Percentiles rank a stretch among this genome's conserved stretches.
phyloP scores from a whole-genome alignment of 2,113 vertebrate species.

The Oxyruncus cristatus region DNA sequence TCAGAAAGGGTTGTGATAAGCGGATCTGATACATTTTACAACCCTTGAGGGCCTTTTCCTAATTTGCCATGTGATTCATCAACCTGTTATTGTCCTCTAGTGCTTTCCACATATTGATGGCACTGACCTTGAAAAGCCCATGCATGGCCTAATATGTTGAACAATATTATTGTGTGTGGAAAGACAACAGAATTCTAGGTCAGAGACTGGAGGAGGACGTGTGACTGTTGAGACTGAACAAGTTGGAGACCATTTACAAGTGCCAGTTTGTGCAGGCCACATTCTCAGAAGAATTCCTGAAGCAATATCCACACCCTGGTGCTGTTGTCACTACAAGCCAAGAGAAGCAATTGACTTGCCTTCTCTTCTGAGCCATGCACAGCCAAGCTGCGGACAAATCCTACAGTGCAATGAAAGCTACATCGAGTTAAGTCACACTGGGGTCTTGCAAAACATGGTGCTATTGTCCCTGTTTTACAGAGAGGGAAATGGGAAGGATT shows the following conservation, averaged over 20 bases:
- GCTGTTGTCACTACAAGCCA: neutral
- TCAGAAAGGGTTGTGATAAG: slow-evolving; percentile 13
- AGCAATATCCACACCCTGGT: neutral
- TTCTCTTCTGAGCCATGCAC: neutral
- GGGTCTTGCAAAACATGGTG: neutral
- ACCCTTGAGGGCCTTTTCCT: slow-evolving; percentile 55
- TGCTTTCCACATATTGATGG: slow-evolving; percentile 38
- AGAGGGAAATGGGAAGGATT: neutral
- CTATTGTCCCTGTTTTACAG: neutral
- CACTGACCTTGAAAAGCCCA: slow-evolving; percentile 38
- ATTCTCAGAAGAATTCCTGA: neutral
- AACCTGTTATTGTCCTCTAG: slow-evolving; percentile 52
- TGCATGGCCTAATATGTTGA: neutral
- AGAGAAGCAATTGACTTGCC: neutral
- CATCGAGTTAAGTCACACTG: neutral
- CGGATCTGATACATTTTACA: slow-evolving; percentile 23
- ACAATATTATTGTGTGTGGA: slow-evolving; percentile 21
- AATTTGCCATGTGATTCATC: slow-evolving; percentile 49
- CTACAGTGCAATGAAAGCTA: neutral
- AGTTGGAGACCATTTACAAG: neutral
- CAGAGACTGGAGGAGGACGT: neutral
- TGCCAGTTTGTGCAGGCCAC: neutral
- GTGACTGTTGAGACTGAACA: neutral
- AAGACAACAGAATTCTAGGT: slow-evolving; percentile 21
- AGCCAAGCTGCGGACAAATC: neutral